Conservation (phyloP, 2,888 invertebrate species). For the Rhorus exstirpatorius region DNA sequence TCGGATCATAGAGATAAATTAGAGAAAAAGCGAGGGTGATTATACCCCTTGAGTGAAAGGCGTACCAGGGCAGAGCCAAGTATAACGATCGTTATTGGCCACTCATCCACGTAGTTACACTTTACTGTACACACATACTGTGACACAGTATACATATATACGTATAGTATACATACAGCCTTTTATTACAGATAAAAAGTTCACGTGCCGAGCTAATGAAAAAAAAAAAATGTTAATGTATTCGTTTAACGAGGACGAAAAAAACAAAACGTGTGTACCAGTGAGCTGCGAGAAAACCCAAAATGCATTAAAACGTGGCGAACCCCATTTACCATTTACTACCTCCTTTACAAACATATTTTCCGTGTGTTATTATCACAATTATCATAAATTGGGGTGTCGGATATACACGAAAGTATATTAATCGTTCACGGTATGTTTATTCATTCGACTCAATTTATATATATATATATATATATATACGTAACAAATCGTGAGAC, state of each 20-base stretch:
- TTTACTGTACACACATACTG: conserved; percentile 8
- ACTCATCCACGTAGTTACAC: conserved; percentile 46
- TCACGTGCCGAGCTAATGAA: conserved; percentile 83
- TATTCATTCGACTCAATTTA: conserved; percentile 84
- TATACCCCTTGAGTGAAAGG: conserved; percentile 28
- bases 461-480: too few species aligned
- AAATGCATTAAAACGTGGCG: conserved; percentile 6
- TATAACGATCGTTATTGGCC: conserved; percentile 64
- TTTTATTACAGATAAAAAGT: conserved; percentile 73
- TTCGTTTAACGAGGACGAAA: conserved; percentile 81
- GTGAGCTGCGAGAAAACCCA: conserved; percentile 3
- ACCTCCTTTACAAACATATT: conserved; percentile 4
- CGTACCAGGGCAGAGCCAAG: conserved; percentile 74
- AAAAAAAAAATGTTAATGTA: conserved; percentile 81
- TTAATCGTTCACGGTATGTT: conserved; percentile 82
- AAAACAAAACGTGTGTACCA: too few species aligned
- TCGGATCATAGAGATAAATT: conserved; percentile 17
- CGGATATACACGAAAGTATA: conserved; percentile 70
- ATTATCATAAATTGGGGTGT: conserved; percentile 58
- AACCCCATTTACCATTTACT: conserved; percentile 8
- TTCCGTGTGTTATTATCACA: conserved; percentile 79
- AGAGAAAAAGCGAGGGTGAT: conserved; percentile 14
- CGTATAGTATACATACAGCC: neutral
- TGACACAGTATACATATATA: too few species aligned
- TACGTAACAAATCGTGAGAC: conserved; percentile 84